Evolutionary conservation across 2,888 invertebrate genomes (phyloP), one percentile per base, ranked within the genome.

Genomic region (Antitype chi): DNA sequence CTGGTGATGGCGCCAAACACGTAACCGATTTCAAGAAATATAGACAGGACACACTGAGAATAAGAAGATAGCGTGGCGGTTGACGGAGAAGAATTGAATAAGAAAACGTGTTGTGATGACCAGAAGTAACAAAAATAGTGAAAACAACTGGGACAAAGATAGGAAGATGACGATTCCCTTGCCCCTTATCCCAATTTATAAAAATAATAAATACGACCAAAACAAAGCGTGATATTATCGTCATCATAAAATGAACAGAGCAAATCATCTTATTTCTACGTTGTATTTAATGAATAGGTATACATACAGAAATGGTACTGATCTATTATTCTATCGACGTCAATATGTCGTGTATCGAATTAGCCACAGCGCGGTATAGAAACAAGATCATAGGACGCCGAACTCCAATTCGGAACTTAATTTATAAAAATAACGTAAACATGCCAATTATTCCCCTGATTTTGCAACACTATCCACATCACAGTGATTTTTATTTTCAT

Each of bases 271-370:
- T 70, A 66, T 3, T 0, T 20, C 43, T 62, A 70, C 17, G 32
- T 47, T 57, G 25, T 15, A 57, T 60, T 52, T 15, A 63, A 38
- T 38, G 5, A 74, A 74, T 32, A 23, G 70, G 28, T 69, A 71
- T 60, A 71, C 68, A 74, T 49, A 62, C 60, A 69, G 71, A 82
- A 64, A 64, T 55, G 63, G 63, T 70, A 55, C 38, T 70, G 55
- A 53, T 62, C 49, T 60, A 76, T 53, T 63, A 20, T 63, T 52
- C 20, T 17, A 52, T 17, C 6, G 25, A 76, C n/a, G n/a, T n/a
- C n/a, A n/a, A n/a, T n/a, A n/a, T 32, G 53, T 38, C 25, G 23
- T 25, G 25, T 68, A 49, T 55, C 28, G 55, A 77, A 77, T 55
- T 49, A 63, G 49, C 59, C 38, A 47, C 4, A 57, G 38, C 23